Evolutionary conservation across 2,797 vertebrate genomes (phyloP).

Genomic region (Champsocephalus gunnari): DNA sequence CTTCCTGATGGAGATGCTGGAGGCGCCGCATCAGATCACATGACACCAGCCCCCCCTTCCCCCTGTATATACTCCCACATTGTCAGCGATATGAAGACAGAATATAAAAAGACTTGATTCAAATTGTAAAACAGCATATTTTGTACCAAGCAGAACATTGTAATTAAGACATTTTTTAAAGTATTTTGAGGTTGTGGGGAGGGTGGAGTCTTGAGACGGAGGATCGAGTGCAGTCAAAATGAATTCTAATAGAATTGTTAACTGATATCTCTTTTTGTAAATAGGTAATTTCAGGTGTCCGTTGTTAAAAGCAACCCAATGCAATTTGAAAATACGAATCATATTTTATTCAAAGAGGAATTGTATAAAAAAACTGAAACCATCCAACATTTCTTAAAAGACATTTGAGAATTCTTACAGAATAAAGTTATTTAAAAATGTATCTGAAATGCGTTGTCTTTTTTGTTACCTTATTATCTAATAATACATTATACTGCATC

Average conservation of each 20-base stretch:
- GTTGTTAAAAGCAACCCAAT: slow-evolving; percentile 76
- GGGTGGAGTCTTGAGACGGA: slow-evolving; percentile 19
- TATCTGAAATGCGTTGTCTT: slow-evolving; percentile 37
- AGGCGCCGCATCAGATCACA: slow-evolving; percentile 92
- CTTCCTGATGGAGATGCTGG: slow-evolving; percentile 99
- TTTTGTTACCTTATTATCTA: background rate
- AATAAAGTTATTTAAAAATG: slow-evolving; percentile 87
- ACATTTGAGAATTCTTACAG: slow-evolving; percentile 80
- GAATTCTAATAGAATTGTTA: slow-evolving; percentile 79
- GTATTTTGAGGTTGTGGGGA: slow-evolving; percentile 62
- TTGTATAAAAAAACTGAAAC: slow-evolving; percentile 74
- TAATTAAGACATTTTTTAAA: slow-evolving; percentile 63
- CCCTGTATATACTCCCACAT: slow-evolving; percentile 82
- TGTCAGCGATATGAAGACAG: slow-evolving; percentile 75
- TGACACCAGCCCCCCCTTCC: slow-evolving; percentile 77
- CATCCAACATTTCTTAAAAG: slow-evolving; percentile 80
- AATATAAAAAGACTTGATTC: slow-evolving; percentile 70
- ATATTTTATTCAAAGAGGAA: slow-evolving; percentile 84
- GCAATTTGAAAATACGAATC: slow-evolving; percentile 76
- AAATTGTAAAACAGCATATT: slow-evolving; percentile 81
- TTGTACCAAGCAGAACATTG: slow-evolving; percentile 80
- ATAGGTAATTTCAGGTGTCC: slow-evolving; percentile 82
- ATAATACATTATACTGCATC: background rate
- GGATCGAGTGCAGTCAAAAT: slow-evolving; percentile 59
- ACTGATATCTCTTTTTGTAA: slow-evolving; percentile 80